Base-by-base conservation (phyloP, 2,888 invertebrate genomes). In the Trissoscelio sp. region DNA sequence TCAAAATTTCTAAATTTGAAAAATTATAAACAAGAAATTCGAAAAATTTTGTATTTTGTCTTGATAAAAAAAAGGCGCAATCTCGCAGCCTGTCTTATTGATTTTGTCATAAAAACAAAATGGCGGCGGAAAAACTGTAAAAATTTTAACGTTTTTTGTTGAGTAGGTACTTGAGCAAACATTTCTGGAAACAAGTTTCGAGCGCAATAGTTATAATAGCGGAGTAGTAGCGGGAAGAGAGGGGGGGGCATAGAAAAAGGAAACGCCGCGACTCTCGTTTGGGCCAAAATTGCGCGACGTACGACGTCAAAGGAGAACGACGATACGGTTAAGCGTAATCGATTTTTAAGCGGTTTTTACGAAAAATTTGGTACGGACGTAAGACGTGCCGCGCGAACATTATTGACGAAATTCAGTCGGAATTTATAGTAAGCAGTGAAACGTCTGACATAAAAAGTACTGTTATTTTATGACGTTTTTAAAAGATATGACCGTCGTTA, bases 81-180 rank as follows among this genome's bases (percentile, higher is more conserved):
- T 22, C 58, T 72, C 51, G 18, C 31, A 51, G 9, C 62, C 6
- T 60, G 31, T 60, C 31, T 64, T 75, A 75, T 75, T 58, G 75
- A 75, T 75, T 75, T 75, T 75, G 66, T 66, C 74, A 66, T 75
- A 75, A 75, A 75, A 75, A 75, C 66, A 75, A 75, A 66, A 75
- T 75, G 75, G 75, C 75, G 75, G 48, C 67, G 53, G 62, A 22
- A 78, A 70, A 72, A 70, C 78, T 79, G 78, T 79, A 79, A 79
- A 73, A 73, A 46, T 79, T 58, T 79, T 72, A 79, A 79, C 79
- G 79, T 79, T 79, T 79, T 73, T 79, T 72, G 79, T 73, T 67
- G 79, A 79, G 73, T 73, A 72, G 67, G 66, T 79, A 73, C 79
- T 72, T 72, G 66, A 79, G 60, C 55, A 72, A 72, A 79, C 64